Evolutionary conservation across 2,888 invertebrate genomes (phyloP).

Genomic region (Philaethria dido): DNA sequence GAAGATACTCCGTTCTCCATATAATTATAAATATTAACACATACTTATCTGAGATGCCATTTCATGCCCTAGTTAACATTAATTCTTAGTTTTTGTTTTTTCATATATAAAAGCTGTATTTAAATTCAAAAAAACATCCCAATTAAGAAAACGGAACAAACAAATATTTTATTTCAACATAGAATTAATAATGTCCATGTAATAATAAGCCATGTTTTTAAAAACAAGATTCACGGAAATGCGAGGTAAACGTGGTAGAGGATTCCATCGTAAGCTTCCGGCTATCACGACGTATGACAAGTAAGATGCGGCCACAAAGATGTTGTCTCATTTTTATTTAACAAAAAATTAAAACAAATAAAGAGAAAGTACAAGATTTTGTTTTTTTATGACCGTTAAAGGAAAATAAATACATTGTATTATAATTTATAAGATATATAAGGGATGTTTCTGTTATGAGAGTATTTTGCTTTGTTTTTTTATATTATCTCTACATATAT

Average conservation of each 20-base stretch:
- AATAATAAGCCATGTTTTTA: slow-evolving; percentile 18
- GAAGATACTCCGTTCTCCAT: too few species aligned
- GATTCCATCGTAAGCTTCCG: slow-evolving; percentile 39
- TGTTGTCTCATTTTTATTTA: slow-evolving; percentile 13
- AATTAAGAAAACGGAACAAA: background rate
- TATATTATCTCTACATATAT: too few species aligned
- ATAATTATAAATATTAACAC: too few species aligned
- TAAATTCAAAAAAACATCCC: background rate
- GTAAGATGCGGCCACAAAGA: slow-evolving; percentile 29
- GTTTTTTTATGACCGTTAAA: background rate
- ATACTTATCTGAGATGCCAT: too few species aligned
- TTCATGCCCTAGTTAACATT: too few species aligned
- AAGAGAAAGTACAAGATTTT: background rate
- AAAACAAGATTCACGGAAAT: slow-evolving; percentile 27
- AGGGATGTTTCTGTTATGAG: background rate
- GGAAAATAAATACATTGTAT: background rate
- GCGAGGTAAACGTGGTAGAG: slow-evolving; percentile 31
- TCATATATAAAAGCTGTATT: too few species aligned
- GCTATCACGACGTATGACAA: slow-evolving; percentile 42
- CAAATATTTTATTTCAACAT: slow-evolving; percentile 5
- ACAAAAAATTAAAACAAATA: background rate
- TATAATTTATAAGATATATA: background rate
- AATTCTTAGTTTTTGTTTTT: too few species aligned
- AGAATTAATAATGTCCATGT: slow-evolving; percentile 6
- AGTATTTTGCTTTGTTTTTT: background rate